Evolutionary conservation across 2,797 vertebrate species (phyloP), one percentile per base, ranked within the genome.

Genomic region (Malacoraja senta): DNA sequence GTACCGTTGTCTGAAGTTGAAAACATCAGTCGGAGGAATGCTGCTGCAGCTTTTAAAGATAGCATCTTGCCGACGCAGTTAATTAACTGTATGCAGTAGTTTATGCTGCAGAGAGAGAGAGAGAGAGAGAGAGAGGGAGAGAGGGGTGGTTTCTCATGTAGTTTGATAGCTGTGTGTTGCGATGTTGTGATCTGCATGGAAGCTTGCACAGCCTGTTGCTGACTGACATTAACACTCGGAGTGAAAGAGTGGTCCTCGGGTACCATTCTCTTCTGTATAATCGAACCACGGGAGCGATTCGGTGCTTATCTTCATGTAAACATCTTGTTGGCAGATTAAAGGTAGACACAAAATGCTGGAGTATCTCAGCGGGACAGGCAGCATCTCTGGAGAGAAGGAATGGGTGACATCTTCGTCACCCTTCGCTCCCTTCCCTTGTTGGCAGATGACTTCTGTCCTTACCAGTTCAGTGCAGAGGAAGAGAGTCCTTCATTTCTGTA

Each of bases 1-100:
- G 96, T 96, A 95, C 76, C 26, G 26, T 92, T 92, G 38, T 26
- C 71, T 13, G 2, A 0, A 53, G 90, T 74, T 15, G 71, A 44
- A 19, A 72, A 86, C 26, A 58, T 1, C 72, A 26, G 72, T 44
- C 53, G 21, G 21, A 15, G 71, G 71, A 58, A 35, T 24, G 26
- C 21, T 74, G 72, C 90, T 19, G 8, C 71, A 29, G 35, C 35
- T 63, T 92, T 29, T 76, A 76, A 76, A 92, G 65, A 71, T 44
- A 74, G 3, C 35, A 92, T 44, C 71, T 76, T 53, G 71, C 17
- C 12, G 2, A 29, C 26, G 44, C 8, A 53, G 44, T 76, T 76
- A 72, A 76, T 76, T 74, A 76, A 68, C 71, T 92, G 38, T 26
- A 76, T n/a, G 44, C 6, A 76, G 38, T 92, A 53, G 38, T 24